Base-by-base conservation (phyloP, 2,797 vertebrate genomes). In the Paedocypris micromegethes region DNA sequence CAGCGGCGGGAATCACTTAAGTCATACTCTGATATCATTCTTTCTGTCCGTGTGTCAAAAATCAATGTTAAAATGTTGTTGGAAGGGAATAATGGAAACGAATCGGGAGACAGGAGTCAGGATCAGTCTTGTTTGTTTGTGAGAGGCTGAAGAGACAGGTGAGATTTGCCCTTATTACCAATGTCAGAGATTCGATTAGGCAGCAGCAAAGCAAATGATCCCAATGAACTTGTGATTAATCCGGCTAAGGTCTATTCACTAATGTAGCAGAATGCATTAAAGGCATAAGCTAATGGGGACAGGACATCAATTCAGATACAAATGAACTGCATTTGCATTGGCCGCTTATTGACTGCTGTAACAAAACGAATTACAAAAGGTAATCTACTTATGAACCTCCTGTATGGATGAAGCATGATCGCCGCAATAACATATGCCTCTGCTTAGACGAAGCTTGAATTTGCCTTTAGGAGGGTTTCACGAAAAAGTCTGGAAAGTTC, bases 251-350 rank as follows among this genome's bases (percentile, higher is more conserved):
- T 95, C 90, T 91, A 92, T 92, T 91, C 90, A 91, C 90, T 92
- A 91, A 92, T 92, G 90, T 91, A 97, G 93, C 93, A 93, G 92
- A 96, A 95, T 93, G 91, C 93, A 95, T 93, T 96, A 94, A 91
- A 96, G 95, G 94, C 93, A 95, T 94, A 97, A 93, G 94, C 93
- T 97, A 97, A 96, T 95, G 90, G 83, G 81, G 93, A 96, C 94
- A 95, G 94, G 93, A 95, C 93, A 96, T 96, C 95, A 96, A 98
- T 98, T 97, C 93, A 95, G 92, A 95, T 94, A 96, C 93, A 97
- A 98, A 98, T 96, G 93, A 95, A 94, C 92, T 90, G 83, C 91
- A 94, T 93, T 98, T 95, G 90, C 91, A 94, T 94, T 81, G 91
- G 92, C 89, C 89, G 90, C 84, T 86, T 94, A 97, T 96, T 95